Evolutionary conservation across 2,888 invertebrate species (phyloP), one percentile per base, ranked within the genome.

Genomic region (Rapana venosa): DNA sequence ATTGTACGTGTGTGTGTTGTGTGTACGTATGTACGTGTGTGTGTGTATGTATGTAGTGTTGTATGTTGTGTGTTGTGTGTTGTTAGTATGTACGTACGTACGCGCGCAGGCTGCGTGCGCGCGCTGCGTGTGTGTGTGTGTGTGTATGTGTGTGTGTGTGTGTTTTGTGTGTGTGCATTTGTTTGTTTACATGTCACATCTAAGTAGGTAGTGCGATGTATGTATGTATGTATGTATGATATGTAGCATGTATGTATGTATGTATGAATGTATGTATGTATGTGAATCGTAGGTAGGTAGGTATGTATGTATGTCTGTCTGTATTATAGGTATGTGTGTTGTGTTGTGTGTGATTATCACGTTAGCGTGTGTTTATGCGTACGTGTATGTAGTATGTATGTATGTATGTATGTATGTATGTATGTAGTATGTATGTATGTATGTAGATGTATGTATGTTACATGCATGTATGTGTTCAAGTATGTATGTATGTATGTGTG

Each of bases 361-460:
- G n/a, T n/a, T n/a, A n/a, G 47, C 47, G 8, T 47, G 47, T 8
- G 8, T 47, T 2, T 8, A 47, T 47, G 47, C 47, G 8, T 47
- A 8, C 47, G 8, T 47, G 47, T 8, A 47, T 47, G 47, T 5
- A 47, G 47, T 8, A 47, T 47, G 47, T 8, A 47, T 47, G 47
- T 8, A 47, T 47, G 47, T 8, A 47, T 47, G 47, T 2, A 47
- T 74, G 74, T 74, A n/a, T 74, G 74, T 11, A n/a, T 74, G 74
- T 74, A n/a, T 74, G 74, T 11, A n/a, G 74, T 74, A n/a, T 74
- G 74, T 11, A n/a, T 74, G 74, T 74, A n/a, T 74, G 74, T 74
- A 11, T 74, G 74, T n/a, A 74, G 1, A 15, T 74, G 26, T n/a
- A n/a, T 74, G 30, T 11, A 74, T 4, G 2, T 20, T 74, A 1